Percentiles rank a stretch among this genome's conserved stretches.
Evolutionary conservation across 2,113 vertebrate species (phyloP).

Genomic region (Serinus canaria): DNA sequence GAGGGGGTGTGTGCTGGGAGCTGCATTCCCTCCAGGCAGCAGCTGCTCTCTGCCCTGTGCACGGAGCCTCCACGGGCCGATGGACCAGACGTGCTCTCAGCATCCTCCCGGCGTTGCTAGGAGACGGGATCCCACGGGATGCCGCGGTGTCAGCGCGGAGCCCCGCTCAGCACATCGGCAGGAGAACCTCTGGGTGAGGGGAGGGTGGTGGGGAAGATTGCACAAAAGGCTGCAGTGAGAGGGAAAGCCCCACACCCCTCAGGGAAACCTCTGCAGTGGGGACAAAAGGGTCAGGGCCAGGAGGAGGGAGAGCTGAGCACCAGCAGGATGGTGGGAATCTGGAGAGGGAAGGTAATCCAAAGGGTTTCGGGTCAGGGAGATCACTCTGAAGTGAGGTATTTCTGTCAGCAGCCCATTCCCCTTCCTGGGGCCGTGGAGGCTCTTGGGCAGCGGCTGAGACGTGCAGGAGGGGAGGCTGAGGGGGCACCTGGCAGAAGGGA

Average conservation of each 20-base stretch:
- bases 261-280: neutral
- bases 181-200: neutral
- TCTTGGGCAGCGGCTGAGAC: accelerated
- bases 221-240: neutral
- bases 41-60: constrained; percentile 1
- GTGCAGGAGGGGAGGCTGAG: neutral
- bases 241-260: neutral
- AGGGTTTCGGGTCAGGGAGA: neutral
- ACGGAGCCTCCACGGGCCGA: accelerated
- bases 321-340: neutral
- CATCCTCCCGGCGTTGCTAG: constrained; percentile 53
- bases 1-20: accelerated
- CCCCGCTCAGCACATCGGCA: neutral
- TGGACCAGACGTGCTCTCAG: constrained; percentile 18
- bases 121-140: constrained; percentile 9
- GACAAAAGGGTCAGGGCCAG: neutral
- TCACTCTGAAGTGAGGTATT: neutral
- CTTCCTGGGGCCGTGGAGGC: accelerated
- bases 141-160: neutral
- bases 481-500: neutral
- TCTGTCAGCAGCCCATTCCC: neutral
- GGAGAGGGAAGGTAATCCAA: neutral
- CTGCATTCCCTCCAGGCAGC: neutral
- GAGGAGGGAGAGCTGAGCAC: neutral
- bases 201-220: neutral